phyloP scores from a whole-genome alignment of 2,113 vertebrate genomes.

The Ageneiosus marmoratus region DNA sequence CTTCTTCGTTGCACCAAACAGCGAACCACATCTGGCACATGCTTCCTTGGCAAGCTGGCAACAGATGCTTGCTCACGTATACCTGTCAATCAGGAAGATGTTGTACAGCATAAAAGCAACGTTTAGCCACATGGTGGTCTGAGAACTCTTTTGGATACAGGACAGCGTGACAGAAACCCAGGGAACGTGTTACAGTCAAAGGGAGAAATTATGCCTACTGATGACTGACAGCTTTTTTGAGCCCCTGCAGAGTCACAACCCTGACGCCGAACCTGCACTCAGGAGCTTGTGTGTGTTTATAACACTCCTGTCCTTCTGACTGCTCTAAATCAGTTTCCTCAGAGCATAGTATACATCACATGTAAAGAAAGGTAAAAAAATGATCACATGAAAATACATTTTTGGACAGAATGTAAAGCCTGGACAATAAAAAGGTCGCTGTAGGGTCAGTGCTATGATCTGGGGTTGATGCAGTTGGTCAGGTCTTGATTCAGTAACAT shows the following conservation, averaged over 20 bases:
- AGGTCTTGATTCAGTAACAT: no score
- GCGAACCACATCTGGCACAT: slow-evolving; percentile 79
- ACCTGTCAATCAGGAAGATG: slow-evolving; percentile 59
- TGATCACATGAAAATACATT: not conserved
- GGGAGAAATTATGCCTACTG: slow-evolving; percentile 24
- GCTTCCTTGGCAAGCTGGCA: slow-evolving; percentile 61
- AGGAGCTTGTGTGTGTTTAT: not conserved
- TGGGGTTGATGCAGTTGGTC: no score
- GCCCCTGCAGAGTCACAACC: slow-evolving; percentile 7
- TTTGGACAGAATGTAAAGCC: no score
- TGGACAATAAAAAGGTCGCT: no score
- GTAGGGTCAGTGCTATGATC: no score
- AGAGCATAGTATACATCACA: not conserved
- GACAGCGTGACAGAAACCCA: slow-evolving; percentile 34
- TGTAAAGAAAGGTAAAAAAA: not conserved
- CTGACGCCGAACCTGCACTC: not conserved
- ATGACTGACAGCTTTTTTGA: slow-evolving; percentile 14
- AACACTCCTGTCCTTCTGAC: not conserved
- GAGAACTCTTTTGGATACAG: slow-evolving; percentile 52
- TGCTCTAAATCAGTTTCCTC: not conserved
- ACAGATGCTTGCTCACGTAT: slow-evolving; percentile 69
- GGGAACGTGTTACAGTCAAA: slow-evolving; percentile 38
- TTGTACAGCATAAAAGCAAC: slow-evolving; percentile 55
- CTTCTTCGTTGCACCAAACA: slow-evolving; percentile 70
- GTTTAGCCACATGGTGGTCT: slow-evolving; percentile 59